phyloP scores from a whole-genome alignment of 35 echinoderm and acorn worm genomes.

The Acanthaster planci region DNA sequence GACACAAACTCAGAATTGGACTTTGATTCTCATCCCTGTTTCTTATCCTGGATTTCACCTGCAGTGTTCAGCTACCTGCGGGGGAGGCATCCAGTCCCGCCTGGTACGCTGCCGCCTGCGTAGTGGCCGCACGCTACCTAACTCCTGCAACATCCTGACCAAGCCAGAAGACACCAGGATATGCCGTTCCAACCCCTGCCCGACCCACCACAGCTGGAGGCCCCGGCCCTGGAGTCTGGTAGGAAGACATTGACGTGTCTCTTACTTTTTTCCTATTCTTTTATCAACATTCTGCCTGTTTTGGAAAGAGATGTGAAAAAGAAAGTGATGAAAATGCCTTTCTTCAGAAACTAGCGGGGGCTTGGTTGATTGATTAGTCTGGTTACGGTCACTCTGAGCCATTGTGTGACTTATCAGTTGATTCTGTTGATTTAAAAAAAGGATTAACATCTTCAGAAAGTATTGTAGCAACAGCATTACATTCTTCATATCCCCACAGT shows the following conservation, averaged over 20 bases:
- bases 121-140: slow-evolving; percentile 53
- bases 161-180: slow-evolving; percentile 53
- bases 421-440: too few relatives aligned
- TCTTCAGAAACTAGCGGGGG: too few relatives aligned
- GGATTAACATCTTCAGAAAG: too few relatives aligned
- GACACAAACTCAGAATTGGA: too few relatives aligned
- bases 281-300: slow-evolving; percentile 3
- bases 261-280: not conserved
- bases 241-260: slow-evolving; percentile 63
- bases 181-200: slow-evolving; percentile 57
- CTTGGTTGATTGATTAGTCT: too few relatives aligned
- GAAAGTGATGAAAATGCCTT: slow-evolving; percentile 2
- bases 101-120: slow-evolving; percentile 62
- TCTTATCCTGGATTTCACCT: not conserved
- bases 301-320: not conserved
- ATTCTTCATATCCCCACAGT: too few relatives aligned
- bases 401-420: too few relatives aligned
- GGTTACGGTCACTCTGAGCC: too few relatives aligned
- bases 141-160: slow-evolving; percentile 45
- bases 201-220: slow-evolving; percentile 36
- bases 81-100: slow-evolving; percentile 56
- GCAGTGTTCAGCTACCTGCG: slow-evolving; percentile 83
- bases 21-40: too few relatives aligned
- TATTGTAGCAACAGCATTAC: too few relatives aligned
- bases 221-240: slow-evolving; percentile 59